A percentile compares a stretch with the other conserved stretches of the same genome.
These are phyloP conservation scores for Xanthorhoe spadicearia DNA, from an alignment of 2,888 invertebrate species.

Conservation along the genomic window DNA sequence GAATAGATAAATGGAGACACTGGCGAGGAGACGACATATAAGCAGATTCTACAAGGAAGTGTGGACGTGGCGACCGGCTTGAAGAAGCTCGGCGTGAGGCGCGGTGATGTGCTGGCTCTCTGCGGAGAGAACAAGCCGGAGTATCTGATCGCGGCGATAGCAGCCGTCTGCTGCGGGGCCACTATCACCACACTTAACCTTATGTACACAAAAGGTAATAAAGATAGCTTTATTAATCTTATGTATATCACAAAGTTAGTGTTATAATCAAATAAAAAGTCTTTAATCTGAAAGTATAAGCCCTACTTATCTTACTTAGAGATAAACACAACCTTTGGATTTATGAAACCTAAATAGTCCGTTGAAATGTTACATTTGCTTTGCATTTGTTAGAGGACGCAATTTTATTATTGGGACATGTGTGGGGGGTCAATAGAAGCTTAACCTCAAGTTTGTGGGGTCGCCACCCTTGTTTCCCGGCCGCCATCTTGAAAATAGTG, in stretches of 20 bases:
- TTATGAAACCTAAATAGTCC: too few relatives aligned
- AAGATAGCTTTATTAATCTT: neutral
- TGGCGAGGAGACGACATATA: conserved; percentile 75
- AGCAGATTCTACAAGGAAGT: conserved; percentile 76
- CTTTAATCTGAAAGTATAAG: too few relatives aligned
- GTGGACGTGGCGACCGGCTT: conserved; percentile 80
- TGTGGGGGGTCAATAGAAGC: too few relatives aligned
- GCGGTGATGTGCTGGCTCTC: conserved; percentile 82
- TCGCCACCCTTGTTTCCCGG: too few relatives aligned
- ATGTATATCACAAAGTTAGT: neutral
- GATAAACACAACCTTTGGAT: too few relatives aligned
- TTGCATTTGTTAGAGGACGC: too few relatives aligned
- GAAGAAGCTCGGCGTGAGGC: conserved; percentile 68
- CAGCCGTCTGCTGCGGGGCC: conserved; percentile 81
- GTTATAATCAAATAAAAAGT: too few relatives aligned
- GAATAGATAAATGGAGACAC: conserved; percentile 84
- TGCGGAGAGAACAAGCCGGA: conserved; percentile 86
- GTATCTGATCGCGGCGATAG: conserved; percentile 78
- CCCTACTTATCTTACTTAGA: too few relatives aligned
- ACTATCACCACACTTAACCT: conserved; percentile 85
- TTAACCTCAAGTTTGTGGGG: too few relatives aligned
- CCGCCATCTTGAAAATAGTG: too few relatives aligned
- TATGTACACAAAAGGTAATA: conserved; percentile 76
- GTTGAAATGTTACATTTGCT: too few relatives aligned
- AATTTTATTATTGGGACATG: too few relatives aligned